Evolutionary conservation across 2,113 vertebrate genomes (phyloP), one percentile per base, ranked within the genome.

Genomic region (Vulpes ferrilata): DNA sequence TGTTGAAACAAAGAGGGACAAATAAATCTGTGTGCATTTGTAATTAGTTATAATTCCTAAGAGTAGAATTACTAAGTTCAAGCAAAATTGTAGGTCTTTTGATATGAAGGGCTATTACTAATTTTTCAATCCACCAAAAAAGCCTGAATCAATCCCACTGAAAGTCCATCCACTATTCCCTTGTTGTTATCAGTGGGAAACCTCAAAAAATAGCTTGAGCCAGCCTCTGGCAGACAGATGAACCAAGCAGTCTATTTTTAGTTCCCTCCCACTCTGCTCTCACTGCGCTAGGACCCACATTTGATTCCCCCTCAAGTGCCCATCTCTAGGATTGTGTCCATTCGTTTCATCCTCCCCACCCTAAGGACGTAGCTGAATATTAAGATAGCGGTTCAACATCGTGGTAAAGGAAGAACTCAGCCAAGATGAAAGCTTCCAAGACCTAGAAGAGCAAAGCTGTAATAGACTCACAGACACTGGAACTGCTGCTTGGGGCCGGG

Each of bases 1-100:
- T 85, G 30, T 62, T 85, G 59, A 78, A 84, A 85, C 86, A 59
- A 80, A 95, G 59, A 94, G 12, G 74, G 22, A 95, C 69, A 17
- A 95, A 71, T 74, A 12, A 74, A 74, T 57, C 67, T 67, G 25
- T 51, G 2, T 88, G 15, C n/a, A 78, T 71, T 82, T 38, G 88
- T 83, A 90, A 92, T 84, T 89, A 91, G 85, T 89, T 74, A 32
- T 79, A 87, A 90, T 76, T 96, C 67, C 74, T 93, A 57, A 94
- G 84, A 86, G 19, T 59, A 73, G 48, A 97, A 57, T 89, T 87
- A 27, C 51, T 79, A 91, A 90, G 11, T 88, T 79, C 93, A 95
- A 25, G 53, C 16, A 96, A 92, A 89, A 87, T 73, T 93, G 3
- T 82, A 96, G 35, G 62, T 86, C 38, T 86, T 95, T 87, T 12